These are phyloP conservation scores for Pachyramphus minor DNA, from an alignment of 2,113 vertebrate genomes.

Conservation along the genomic window DNA sequence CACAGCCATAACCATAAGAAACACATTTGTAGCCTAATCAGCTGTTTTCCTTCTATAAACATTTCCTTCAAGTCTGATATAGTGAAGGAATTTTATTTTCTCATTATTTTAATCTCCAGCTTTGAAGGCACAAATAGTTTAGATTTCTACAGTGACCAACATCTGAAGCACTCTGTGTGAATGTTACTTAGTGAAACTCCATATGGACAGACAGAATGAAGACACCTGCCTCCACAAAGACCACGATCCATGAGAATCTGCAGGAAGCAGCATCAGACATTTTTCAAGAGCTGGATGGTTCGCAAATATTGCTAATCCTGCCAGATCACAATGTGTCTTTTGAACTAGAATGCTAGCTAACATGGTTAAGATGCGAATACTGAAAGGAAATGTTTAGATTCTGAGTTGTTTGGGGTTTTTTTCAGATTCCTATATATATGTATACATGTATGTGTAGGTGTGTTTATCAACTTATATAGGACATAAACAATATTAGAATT, in stretches of 20 bases:
- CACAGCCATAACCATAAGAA: neutral
- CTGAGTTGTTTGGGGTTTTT: fast-evolving
- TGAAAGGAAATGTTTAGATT: neutral
- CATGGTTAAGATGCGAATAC: neutral
- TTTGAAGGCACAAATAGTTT: neutral
- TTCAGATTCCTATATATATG: neutral
- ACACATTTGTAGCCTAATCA: neutral
- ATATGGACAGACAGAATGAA: neutral
- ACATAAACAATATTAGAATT: neutral
- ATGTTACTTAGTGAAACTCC: neutral
- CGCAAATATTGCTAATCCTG: neutral
- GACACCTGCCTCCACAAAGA: neutral
- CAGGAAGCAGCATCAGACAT: neutral
- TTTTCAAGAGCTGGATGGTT: neutral
- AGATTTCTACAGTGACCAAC: neutral
- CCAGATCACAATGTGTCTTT: neutral
- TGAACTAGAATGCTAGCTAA: neutral
- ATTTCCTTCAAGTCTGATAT: neutral
- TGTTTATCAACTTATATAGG: neutral
- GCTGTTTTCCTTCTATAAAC: neutral
- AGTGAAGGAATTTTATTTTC: neutral
- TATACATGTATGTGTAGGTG: neutral
- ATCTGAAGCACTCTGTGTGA: neutral
- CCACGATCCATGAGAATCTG: neutral
- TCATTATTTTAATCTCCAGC: neutral